Base-by-base conservation (phyloP, 1,140 invertebrate species). In the Ceratina japonica region DNA sequence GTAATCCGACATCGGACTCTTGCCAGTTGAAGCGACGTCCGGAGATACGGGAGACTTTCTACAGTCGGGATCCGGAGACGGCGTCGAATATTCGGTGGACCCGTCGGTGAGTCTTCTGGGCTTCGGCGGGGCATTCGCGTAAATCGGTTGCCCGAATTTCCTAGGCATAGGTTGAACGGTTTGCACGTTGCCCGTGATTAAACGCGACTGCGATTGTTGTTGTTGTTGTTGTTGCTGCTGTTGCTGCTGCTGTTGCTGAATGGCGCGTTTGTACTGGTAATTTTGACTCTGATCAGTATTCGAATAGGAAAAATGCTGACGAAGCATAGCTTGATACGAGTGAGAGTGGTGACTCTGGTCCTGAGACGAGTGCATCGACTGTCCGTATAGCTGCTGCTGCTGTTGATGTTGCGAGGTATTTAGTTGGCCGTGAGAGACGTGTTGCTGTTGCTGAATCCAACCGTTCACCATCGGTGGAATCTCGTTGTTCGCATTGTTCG, bases 81-180 rank as follows among this genome's bases (percentile, higher is more conserved):
- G 95, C 0, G 95, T 95, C 56, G 94, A 95, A 84, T 95, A 96
- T 79, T 96, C 96, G 56, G 94, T 95, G 3, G 95, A 94, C 20
- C 93, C 92, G 77, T 92, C 93, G 7, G 87, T 89, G n/a, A 94
- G 82, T 54, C 97, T 93, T 89, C 96, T 93, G 1, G 97, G 97
- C 90, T 98, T 98, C 1, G 97, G 97, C 8, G 97, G 97, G 3
- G 97, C 96, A 93, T 98, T 98, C 8, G 96, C 97, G 89, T 98
- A 98, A 2, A 97, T 93, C 0, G 96, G 97, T 83, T 96, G 95
- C 27, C 90, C 91, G 61, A 88, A 90, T 58, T 91, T 91, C 16
- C 88, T 78, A 0, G 85, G 84, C 77, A 86, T 87, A 0, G 88
- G 85, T 61, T 89, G 88, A 0, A 86, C 83, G 0, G 86, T 79